A percentile compares a stretch with the other conserved stretches of the same genome.
Evolutionary conservation across 2,113 vertebrate species (phyloP).

Genomic region (Bothrops jararaca): DNA sequence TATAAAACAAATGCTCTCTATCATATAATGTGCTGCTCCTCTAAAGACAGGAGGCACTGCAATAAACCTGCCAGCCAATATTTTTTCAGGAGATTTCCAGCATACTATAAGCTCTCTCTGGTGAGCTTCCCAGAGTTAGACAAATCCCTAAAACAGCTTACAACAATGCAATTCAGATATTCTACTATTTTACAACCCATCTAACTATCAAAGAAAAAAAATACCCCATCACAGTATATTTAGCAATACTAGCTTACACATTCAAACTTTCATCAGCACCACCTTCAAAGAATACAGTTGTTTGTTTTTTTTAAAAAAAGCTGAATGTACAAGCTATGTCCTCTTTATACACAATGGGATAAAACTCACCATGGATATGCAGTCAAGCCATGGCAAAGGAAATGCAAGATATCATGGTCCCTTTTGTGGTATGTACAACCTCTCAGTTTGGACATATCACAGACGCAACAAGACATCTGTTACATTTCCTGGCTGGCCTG

Average conservation of each 20-base stretch:
- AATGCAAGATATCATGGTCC: neutral
- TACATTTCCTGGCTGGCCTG: conserved; percentile 22
- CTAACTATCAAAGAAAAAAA: neutral
- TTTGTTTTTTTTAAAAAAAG: neutral
- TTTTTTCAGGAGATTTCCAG: conserved; percentile 69
- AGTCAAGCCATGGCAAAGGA: neutral
- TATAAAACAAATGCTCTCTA: conserved; percentile 64
- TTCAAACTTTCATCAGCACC: neutral
- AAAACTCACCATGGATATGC: neutral
- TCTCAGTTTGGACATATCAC: conserved; percentile 17
- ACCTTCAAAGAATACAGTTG: neutral
- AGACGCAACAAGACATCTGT: conserved; percentile 16
- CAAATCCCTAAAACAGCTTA: conserved; percentile 29
- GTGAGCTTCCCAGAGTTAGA: conserved; percentile 61
- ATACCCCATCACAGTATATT: neutral
- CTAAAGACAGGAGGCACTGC: conserved; percentile 55
- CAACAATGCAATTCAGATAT: conserved; percentile 19
- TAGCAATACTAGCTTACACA: conserved; percentile 1
- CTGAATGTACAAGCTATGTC: neutral
- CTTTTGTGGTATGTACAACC: neutral
- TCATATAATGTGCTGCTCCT: conserved; percentile 64
- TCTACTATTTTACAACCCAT: neutral
- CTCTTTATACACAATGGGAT: neutral
- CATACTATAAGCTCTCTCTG: conserved; percentile 55
- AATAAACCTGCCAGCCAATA: conserved; percentile 69